Evolutionary conservation across 2,888 invertebrate species (phyloP).

Genomic region (Disparrhopalites patrizii): DNA sequence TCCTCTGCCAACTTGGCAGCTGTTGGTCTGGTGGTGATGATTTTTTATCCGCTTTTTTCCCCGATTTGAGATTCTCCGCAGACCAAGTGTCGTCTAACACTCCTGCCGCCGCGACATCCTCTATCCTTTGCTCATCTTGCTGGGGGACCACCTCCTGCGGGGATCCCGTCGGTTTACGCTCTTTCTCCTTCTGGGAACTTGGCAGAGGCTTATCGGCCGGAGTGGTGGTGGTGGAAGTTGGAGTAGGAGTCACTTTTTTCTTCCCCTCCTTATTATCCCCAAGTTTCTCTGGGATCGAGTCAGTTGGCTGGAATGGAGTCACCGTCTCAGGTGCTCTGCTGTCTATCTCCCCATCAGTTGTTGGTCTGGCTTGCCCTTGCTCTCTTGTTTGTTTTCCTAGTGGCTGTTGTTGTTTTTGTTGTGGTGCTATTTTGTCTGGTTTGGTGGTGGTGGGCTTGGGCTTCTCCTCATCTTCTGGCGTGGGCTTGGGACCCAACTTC

Average conservation of each 20-base stretch:
- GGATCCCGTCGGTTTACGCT: no score
- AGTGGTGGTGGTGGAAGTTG: not conserved
- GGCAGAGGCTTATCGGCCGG: not conserved
- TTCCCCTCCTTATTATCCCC: not conserved
- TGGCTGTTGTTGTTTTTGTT: not conserved
- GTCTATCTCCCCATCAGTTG: not conserved
- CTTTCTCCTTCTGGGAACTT: not conserved
- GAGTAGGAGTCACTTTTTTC: no score
- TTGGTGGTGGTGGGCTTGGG: not conserved
- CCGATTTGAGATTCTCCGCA: not conserved
- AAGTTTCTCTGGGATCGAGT: not conserved
- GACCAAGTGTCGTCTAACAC: not conserved
- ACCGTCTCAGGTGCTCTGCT: constrained; percentile 8
- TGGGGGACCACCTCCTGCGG: constrained; percentile 14
- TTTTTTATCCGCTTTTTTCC: constrained; percentile 3
- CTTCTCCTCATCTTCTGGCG: not conserved
- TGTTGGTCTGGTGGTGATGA: constrained; percentile 6
- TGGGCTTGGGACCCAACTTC: not conserved
- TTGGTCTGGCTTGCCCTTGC: not conserved
- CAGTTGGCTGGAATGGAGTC: not conserved
- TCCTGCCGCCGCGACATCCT: no score
- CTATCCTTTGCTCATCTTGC: no score
- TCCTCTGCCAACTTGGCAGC: constrained; percentile 26
- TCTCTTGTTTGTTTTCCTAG: not conserved
- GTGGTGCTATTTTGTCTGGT: not conserved